Percentiles rank a stretch among this genome's conserved stretches.
These are phyloP conservation scores for Sebastes minor DNA, from an alignment of 2,797 vertebrate genomes.

Conservation along the genomic window DNA sequence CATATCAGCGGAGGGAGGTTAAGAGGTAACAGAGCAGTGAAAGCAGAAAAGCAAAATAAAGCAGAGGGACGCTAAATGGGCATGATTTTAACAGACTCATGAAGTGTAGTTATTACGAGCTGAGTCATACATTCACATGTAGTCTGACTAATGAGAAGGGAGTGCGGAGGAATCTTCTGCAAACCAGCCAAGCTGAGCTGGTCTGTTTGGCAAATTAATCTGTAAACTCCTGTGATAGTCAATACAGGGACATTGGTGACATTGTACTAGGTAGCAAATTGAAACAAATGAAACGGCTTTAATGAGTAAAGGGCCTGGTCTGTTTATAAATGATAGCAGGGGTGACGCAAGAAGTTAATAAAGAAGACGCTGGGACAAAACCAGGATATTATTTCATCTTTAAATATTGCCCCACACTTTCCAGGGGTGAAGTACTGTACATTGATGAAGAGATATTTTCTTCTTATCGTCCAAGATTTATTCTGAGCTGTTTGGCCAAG, in stretches of 20 bases:
- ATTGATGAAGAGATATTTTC: conserved; percentile 67
- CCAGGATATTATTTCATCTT: conserved; percentile 38
- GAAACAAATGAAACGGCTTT: conserved; percentile 54
- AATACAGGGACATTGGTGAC: conserved; percentile 49
- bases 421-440: conserved; percentile 40
- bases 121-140: conserved; percentile 51
- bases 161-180: conserved; percentile 28
- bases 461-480: conserved; percentile 58
- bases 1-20: neutral
- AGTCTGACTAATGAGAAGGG: conserved; percentile 48
- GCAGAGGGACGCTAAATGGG: conserved; percentile 21
- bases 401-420: conserved; percentile 33
- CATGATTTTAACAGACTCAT: conserved; percentile 43
- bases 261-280: conserved; percentile 55
- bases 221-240: conserved; percentile 51
- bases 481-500: conserved; percentile 51
- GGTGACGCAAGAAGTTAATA: conserved; percentile 55
- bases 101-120: conserved; percentile 32
- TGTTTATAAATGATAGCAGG: conserved; percentile 53
- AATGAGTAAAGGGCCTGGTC: conserved; percentile 53
- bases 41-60: conserved; percentile 23
- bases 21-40: neutral
- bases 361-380: conserved; percentile 27
- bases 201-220: conserved; percentile 47
- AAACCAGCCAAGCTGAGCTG: conserved; percentile 28